Evolutionary conservation across 2,113 vertebrate genomes (phyloP).

Genomic region (Neopipo cinnamomea): DNA sequence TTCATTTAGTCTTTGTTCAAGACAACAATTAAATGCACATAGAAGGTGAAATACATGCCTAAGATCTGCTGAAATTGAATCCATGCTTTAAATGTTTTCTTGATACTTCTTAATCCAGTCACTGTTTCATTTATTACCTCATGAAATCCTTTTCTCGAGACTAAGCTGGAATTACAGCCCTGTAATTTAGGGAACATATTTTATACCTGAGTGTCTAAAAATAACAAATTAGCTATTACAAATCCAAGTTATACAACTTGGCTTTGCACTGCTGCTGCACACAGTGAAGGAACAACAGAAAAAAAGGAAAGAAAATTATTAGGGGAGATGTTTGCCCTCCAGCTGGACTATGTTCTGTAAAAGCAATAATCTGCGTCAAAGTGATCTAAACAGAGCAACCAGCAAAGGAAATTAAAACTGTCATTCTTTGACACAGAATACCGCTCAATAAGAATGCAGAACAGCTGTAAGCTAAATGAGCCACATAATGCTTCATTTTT

Average conservation of each 20-base stretch:
- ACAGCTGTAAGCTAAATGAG: slow-evolving; percentile 22
- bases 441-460: not conserved
- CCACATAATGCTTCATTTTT: not conserved
- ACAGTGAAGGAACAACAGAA: not conserved
- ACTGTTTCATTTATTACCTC: not conserved
- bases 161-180: not conserved
- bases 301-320: not conserved
- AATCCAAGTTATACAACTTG: not conserved
- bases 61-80: not conserved
- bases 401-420: slow-evolving; percentile 27
- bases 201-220: not conserved
- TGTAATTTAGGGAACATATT: not conserved
- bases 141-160: not conserved
- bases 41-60: not conserved
- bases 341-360: slow-evolving; percentile 32
- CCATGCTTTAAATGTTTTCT: not conserved
- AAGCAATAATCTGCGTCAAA: slow-evolving; percentile 26
- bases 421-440: slow-evolving; percentile 11
- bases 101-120: not conserved
- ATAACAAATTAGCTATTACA: not conserved
- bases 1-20: not conserved
- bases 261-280: not conserved
- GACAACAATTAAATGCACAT: not conserved
- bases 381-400: slow-evolving; percentile 21
- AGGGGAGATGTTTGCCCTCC: not conserved